Conservation (phyloP, 2,797 vertebrate species). For the Hybognathus amarus region DNA sequence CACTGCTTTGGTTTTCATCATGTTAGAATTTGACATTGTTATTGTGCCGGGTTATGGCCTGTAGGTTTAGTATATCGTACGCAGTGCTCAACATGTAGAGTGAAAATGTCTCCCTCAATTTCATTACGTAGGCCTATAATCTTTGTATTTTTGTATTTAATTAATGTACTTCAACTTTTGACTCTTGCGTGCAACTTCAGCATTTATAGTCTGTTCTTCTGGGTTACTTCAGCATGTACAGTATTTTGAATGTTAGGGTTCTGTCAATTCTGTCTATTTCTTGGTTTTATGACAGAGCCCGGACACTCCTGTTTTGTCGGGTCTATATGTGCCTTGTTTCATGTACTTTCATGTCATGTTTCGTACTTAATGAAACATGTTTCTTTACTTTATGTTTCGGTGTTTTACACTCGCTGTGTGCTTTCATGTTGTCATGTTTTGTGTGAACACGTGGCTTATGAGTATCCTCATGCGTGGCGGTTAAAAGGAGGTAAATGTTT, state of each 20-base stretch:
- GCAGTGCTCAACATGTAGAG: background rate
- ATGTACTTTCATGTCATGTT: too few species aligned
- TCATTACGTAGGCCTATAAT: background rate
- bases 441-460: too few species aligned
- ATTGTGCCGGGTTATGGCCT: background rate
- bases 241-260: too few species aligned
- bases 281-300: too few species aligned
- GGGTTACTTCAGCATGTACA: too few species aligned
- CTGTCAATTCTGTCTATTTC: too few species aligned
- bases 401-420: too few species aligned
- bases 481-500: conserved; percentile 12
- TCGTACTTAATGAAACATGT: too few species aligned
- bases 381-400: too few species aligned
- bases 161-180: background rate
- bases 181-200: background rate
- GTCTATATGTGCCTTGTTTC: too few species aligned
- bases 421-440: too few species aligned
- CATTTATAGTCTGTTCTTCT: background rate
- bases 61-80: background rate
- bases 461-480: background rate
- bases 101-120: background rate
- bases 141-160: background rate
- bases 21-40: background rate
- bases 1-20: background rate
- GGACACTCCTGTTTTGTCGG: too few species aligned